Conservation (phyloP, 2,888 invertebrate species). For the Dastarcus helophoroides region DNA sequence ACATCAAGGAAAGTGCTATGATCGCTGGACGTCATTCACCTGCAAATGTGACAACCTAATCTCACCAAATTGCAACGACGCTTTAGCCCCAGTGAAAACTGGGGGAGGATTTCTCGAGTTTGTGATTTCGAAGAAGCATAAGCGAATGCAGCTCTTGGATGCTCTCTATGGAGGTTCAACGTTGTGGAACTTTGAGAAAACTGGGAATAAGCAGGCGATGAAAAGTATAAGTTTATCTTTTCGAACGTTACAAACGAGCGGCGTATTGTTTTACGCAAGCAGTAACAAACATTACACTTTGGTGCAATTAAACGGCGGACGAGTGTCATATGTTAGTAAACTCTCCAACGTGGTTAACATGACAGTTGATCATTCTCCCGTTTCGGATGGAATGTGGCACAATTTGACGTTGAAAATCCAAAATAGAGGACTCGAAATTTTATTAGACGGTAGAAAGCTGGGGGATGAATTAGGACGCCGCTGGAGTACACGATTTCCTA, state of each 20-base stretch:
- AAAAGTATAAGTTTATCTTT: slow-evolving; percentile 73
- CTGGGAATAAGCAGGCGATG: slow-evolving; percentile 28
- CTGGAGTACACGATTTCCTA: slow-evolving; percentile 81
- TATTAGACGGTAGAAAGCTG: slow-evolving; percentile 57
- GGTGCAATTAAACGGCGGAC: slow-evolving; percentile 65
- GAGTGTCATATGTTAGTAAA: slow-evolving; percentile 68
- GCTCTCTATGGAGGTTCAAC: slow-evolving; percentile 63
- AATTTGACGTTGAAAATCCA: slow-evolving; percentile 66
- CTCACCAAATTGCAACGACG: slow-evolving; percentile 68
- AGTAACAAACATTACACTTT: slow-evolving; percentile 81
- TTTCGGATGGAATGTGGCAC: slow-evolving; percentile 83
- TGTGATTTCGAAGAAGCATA: slow-evolving; percentile 68
- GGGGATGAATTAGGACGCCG: slow-evolving; percentile 80
- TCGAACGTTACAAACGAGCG: slow-evolving; percentile 65
- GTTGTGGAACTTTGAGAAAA: slow-evolving; percentile 45
- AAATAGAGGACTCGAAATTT: slow-evolving; percentile 56
- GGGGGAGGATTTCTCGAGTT: slow-evolving; percentile 72
- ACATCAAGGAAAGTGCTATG: slow-evolving; percentile 54
- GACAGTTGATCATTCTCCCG: slow-evolving; percentile 52
- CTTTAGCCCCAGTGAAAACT: slow-evolving; percentile 67
- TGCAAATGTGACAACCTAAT: slow-evolving; percentile 61
- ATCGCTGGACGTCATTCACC: slow-evolving; percentile 69
- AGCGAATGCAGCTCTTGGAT: slow-evolving; percentile 76
- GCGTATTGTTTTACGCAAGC: slow-evolving; percentile 74
- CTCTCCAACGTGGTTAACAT: slow-evolving; percentile 71